Base-by-base conservation (phyloP, 2,888 invertebrate species). In the Hemistola chrysoprasaria region DNA sequence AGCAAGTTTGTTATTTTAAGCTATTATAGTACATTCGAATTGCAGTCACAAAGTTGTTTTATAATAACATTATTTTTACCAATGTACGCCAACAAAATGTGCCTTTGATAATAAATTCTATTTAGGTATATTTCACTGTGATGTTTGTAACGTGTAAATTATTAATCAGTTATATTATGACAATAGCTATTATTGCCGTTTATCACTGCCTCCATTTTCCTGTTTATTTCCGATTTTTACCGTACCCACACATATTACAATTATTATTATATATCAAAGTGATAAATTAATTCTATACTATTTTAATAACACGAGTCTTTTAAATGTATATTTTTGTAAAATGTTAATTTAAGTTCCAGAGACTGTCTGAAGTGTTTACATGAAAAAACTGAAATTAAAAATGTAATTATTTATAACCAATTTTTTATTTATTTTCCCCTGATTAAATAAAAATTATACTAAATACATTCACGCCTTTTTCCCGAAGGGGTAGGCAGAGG, bases 131-230 rank as follows among this genome's bases (percentile, higher is more conserved):
- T 50, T 67, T 38, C 66, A 68, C 73, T 77, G 77, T 77, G 76
- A 77, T 77, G 76, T 58, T 64, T 53, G 71, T 58, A 65, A 64
- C 54, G 62, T 64, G 56, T 53, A 64, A 65, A 62, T 21, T 21
- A 56, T 23, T 8, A 16, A 28, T 35, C 10, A 1, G 9, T 3
- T 1, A 1, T 22, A 11, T 7, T 9, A n/a, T n/a, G n/a, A n/a
- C n/a, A n/a, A n/a, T n/a, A n/a, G n/a, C n/a, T n/a, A n/a, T n/a
- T n/a, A n/a, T n/a, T n/a, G n/a, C n/a, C n/a, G n/a, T n/a, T n/a
- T n/a, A n/a, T n/a, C n/a, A n/a, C n/a, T n/a, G n/a, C n/a, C n/a
- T n/a, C n/a, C n/a, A n/a, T n/a, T n/a, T n/a, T n/a, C n/a, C n/a
- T 16, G 3, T 16, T 2, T 16, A 16, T 3, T 16, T 16, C 16